These are phyloP conservation scores for Parnassius glacialis DNA, from an alignment of 2,888 invertebrate species.

Conservation along the genomic window DNA sequence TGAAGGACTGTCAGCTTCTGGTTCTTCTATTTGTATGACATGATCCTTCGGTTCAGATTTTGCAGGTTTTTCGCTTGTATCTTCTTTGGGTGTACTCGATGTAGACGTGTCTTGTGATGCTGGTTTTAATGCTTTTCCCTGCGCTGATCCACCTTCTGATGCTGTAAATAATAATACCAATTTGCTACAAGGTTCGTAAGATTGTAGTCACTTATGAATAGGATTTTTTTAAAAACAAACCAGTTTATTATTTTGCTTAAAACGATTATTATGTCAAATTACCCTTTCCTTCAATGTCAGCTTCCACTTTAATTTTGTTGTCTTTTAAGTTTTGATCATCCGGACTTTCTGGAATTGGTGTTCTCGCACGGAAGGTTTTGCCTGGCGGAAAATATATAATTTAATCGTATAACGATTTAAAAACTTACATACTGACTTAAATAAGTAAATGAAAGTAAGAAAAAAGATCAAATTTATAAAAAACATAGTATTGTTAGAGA, in stretches of 20 bases:
- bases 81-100: slow-evolving; percentile 43
- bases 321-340: slow-evolving; percentile 68
- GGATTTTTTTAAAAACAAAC: too few relatives aligned
- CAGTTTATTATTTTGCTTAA: too few relatives aligned
- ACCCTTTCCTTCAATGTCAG: slow-evolving; percentile 70
- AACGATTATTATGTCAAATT: slow-evolving; percentile 5
- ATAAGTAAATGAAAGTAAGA: too few relatives aligned
- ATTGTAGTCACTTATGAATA: neutral
- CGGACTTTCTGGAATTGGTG: slow-evolving; percentile 81
- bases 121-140: slow-evolving; percentile 54
- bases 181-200: too few relatives aligned
- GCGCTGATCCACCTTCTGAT: slow-evolving; percentile 56
- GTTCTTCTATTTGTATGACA: slow-evolving; percentile 64
- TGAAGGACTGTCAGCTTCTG: slow-evolving; percentile 54
- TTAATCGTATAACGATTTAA: too few relatives aligned
- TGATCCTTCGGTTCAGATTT: slow-evolving; percentile 51
- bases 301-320: slow-evolving; percentile 65
- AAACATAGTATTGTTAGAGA: too few relatives aligned
- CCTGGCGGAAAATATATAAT: slow-evolving; percentile 36
- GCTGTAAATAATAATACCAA: slow-evolving; percentile 33
- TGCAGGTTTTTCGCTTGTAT: slow-evolving; percentile 45
- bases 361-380: slow-evolving; percentile 72
- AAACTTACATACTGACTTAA: too few relatives aligned
- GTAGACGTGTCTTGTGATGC: slow-evolving; percentile 59
- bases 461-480: too few relatives aligned